Evolutionary conservation across 2,888 invertebrate species (phyloP), one percentile per base, ranked within the genome.

Genomic region (Labia minor): DNA sequence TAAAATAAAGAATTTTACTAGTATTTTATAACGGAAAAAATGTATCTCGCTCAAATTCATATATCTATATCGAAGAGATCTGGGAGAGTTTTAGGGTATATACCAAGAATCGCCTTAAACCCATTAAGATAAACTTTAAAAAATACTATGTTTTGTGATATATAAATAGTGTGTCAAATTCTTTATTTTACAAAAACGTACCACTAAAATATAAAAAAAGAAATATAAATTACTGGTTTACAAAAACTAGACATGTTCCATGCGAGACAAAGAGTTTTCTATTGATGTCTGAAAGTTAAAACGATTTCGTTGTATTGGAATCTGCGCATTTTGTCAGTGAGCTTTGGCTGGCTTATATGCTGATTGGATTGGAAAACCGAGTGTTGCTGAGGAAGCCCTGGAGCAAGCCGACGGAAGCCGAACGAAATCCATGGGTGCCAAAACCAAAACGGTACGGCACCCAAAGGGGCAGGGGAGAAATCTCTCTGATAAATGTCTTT

Each of bases 271-370:
- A 49, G 33, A 33, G 6, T 6, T 33, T 49, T 10, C 49, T 49
- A 49, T 49, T 49, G 49, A 49, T 49, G 49, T 49, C 49, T 49
- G 16, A 49, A 49, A 49, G 49, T 49, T 49, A 49, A 49, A 49
- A 49, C 49, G n/a, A 49, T n/a, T 49, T 49, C 49, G 14, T 49
- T 49, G 49, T 49, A 49, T 49, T 8, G 49, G 49, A 49, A 8
- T 49, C 6, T n/a, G 16, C 14, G 49, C n/a, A 49, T 49, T 49
- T 49, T 49, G 49, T 49, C 49, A 8, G 49, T 49, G 49, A 49
- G 49, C 49, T 49, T 49, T 49, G 49, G 49, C 49, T 49, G 49
- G 49, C 49, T 49, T 49, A 49, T 49, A 49, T 49, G 49, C 49
- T 49, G 49, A 49, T 49, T 49, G 49, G n/a, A 49, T 49, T 49